Evolutionary conservation across 2,113 vertebrate species (phyloP).

Genomic region (Neomonachus schauinslandi): DNA sequence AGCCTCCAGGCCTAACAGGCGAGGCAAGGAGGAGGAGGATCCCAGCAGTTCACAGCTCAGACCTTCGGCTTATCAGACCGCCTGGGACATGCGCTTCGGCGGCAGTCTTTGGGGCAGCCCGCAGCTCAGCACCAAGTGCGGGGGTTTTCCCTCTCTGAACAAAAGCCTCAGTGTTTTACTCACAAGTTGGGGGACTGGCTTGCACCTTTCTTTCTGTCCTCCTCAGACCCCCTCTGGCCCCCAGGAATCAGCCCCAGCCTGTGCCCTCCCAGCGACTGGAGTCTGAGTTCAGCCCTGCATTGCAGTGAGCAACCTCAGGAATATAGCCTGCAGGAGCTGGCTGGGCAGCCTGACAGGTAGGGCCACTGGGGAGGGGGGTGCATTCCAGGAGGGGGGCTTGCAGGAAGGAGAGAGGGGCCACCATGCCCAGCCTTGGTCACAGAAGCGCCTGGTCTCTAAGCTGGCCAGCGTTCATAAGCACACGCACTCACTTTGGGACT

Average conservation of each 20-base stretch:
- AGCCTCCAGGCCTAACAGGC: background rate
- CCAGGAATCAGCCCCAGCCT: background rate
- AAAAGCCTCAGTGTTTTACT: background rate
- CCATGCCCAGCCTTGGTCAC: accelerated
- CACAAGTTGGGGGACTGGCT: background rate
- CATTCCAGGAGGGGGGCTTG: background rate
- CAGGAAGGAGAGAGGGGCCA: background rate
- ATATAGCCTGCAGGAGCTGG: no score
- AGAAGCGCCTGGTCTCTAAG: background rate
- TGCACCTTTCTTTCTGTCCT: background rate
- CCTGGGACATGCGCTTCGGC: background rate
- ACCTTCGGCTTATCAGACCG: accelerated
- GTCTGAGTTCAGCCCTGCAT: background rate
- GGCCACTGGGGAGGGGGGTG: background rate
- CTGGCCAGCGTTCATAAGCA: background rate
- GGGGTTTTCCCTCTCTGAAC: background rate
- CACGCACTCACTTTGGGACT: background rate
- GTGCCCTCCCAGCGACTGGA: background rate
- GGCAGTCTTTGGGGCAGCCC: accelerated
- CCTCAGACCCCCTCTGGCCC: background rate
- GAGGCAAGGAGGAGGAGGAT: background rate
- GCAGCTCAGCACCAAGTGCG: background rate
- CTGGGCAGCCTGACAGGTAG: background rate
- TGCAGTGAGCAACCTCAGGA: accelerated
- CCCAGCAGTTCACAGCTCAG: background rate